Evolutionary conservation across 1,140 invertebrate species (phyloP), one percentile per base, ranked within the genome.

Genomic region (Acromyrmex heyeri): DNA sequence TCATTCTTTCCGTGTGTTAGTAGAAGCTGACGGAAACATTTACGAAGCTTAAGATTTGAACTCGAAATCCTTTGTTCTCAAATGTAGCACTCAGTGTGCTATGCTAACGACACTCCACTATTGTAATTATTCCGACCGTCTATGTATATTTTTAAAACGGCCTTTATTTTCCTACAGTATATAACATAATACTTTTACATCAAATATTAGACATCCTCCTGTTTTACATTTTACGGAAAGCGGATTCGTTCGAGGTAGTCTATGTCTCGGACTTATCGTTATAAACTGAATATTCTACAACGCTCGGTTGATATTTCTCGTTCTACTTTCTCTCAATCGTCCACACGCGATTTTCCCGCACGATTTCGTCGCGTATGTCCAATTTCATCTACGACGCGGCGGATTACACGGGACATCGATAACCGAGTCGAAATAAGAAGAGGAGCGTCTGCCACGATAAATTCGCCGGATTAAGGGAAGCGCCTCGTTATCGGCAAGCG

Each of bases 351-450:
- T 64, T 85, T 76, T 85, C 27, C 48, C 62, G 77, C 62, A 65
- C 62, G 62, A 79, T 61, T 61, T 83, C 69, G 55, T 83, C 69
- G 67, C 57, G 55, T 83, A 83, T 75, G 79, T 62, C 69, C 79
- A 75, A 83, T 83, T 83, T 83, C 69, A 83, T 83, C 79, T 75
- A 61, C 79, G 67, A 82, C 55, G 53, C 67, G 55, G 38, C 38
- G 79, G 55, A 83, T 83, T 82, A 82, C 67, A 24, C 69, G 69
- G 38, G 55, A 82, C 38, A 82, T 82, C 67, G 79, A 83, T 61
- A 83, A 85, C 82, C 73, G 30, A 21, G 72, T 85, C 50, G 30
- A 85, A 85, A 85, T 78, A 78, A 85, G 73, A 67, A 85, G 59
- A 78, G 69, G 18, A 78, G 50, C 59, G 62, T 76, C 70, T 78